Evolutionary conservation across 2,888 invertebrate species (phyloP), one percentile per base, ranked within the genome.

Genomic region (Calliopum simillimum): DNA sequence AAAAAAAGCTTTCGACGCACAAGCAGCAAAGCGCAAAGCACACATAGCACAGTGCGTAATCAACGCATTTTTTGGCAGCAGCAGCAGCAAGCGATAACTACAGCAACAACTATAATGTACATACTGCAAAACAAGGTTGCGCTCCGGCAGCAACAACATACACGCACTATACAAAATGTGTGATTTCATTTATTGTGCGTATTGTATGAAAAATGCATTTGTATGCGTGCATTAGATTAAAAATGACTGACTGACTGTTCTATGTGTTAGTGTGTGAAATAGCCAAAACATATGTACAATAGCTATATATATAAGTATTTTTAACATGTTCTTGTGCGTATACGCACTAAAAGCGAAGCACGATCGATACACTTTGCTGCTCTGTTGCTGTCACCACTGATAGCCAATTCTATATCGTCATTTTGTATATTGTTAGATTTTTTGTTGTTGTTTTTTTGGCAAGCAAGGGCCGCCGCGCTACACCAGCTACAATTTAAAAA

Each of bases 181-280:
- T 19, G 46, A 21, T 33, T 33, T 33, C 8, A 3, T 33, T 33
- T 33, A 8, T 33, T 8, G 33, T 33, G 33, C 33, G 33, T 33
- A 33, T 8, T 21, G 46, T 61, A 46, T 23, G 59, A 43, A 19
- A 59, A 47, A 21, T 61, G 61, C 61, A 61, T 46, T 61, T 44
- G 61, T 61, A 46, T 61, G 61, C 61, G 61, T 61, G 61, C 44
- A 46, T 46, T 61, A 23, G n/a, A 61, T 23, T 53, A 23, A 23
- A 46, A 61, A 44, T 59, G 8, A 16, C 19, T 59, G 12, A 8
- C 44, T 46, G 21, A 16, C 14, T 16, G 8, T 6, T 33, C 33
- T 33, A 8, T 33, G 33, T 33, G 6, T 33, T 33, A 33, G 33
- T 33, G 33, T 33, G 33, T 33, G 8, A 8, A 6, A 33, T 33